These are phyloP conservation scores for Laticauda laticaudata DNA, from an alignment of 2,113 vertebrate species.

Conservation along the genomic window DNA sequence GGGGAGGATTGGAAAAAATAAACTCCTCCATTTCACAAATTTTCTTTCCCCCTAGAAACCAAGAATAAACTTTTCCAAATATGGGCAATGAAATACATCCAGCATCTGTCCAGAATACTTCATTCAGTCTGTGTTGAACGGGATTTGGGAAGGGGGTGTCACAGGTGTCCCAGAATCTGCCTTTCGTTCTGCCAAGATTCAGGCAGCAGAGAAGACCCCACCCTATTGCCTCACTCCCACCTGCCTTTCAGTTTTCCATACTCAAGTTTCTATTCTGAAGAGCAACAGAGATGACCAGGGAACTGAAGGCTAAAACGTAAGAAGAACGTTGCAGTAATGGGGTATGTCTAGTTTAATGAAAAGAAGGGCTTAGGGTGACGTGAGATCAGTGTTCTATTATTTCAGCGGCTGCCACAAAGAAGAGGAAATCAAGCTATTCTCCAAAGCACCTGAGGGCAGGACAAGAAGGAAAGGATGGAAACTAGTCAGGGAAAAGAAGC, in stretches of 20 bases:
- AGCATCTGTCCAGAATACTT: not conserved
- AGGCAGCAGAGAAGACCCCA: not conserved
- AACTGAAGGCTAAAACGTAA: not conserved
- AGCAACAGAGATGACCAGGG: not conserved
- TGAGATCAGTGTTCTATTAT: not conserved
- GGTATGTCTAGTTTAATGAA: not conserved
- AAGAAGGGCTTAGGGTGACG: not conserved
- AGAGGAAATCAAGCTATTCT: not conserved
- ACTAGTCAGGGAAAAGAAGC: not conserved
- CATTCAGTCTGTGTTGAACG: not conserved
- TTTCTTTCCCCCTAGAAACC: no score
- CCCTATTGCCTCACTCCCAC: constrained; percentile 11
- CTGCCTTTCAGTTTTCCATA: constrained; percentile 1
- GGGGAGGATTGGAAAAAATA: not conserved
- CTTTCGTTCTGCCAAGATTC: not conserved
- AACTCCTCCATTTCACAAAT: not conserved
- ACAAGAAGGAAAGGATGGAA: not conserved
- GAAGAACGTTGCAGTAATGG: not conserved
- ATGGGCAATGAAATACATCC: not conserved
- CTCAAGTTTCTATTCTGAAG: not conserved
- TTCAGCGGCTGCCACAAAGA: not conserved
- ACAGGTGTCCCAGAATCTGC: not conserved
- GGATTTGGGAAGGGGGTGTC: not conserved
- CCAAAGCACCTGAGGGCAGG: not conserved
- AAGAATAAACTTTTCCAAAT: not conserved